Conservation (phyloP, 2,113 vertebrate genomes). For the Hyaena hyaena region DNA sequence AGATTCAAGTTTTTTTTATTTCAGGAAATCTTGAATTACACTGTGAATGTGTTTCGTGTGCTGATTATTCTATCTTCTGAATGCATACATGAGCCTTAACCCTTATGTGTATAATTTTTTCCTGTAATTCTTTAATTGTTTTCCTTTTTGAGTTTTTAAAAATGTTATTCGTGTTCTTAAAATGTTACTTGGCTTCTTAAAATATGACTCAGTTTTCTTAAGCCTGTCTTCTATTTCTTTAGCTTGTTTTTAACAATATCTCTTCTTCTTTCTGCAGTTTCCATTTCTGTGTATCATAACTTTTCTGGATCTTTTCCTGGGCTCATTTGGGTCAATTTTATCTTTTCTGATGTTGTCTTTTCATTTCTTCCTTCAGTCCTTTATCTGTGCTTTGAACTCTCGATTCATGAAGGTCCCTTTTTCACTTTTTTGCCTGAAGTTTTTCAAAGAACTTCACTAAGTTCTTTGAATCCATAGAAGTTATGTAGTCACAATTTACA, state of each 20-base stretch:
- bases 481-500: neutral
- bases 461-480: neutral
- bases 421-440: neutral
- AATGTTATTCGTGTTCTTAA: neutral
- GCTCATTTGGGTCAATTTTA: neutral
- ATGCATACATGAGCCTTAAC: neutral
- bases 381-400: neutral
- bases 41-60: neutral
- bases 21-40: conserved; percentile 45
- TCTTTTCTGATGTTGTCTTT: neutral
- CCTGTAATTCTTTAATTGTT: neutral
- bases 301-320: neutral
- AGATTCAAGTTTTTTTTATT: conserved; percentile 8
- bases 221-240: neutral
- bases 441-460: neutral
- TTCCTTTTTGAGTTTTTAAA: neutral
- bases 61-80: conserved; percentile 5
- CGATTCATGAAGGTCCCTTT: neutral
- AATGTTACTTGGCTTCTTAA: neutral
- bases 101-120: neutral
- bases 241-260: neutral
- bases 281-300: neutral
- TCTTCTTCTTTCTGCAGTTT: neutral
- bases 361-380: neutral
- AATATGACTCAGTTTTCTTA: neutral